Base-by-base conservation (phyloP, 2,113 vertebrate genomes). In the Crypturellus undulatus region DNA sequence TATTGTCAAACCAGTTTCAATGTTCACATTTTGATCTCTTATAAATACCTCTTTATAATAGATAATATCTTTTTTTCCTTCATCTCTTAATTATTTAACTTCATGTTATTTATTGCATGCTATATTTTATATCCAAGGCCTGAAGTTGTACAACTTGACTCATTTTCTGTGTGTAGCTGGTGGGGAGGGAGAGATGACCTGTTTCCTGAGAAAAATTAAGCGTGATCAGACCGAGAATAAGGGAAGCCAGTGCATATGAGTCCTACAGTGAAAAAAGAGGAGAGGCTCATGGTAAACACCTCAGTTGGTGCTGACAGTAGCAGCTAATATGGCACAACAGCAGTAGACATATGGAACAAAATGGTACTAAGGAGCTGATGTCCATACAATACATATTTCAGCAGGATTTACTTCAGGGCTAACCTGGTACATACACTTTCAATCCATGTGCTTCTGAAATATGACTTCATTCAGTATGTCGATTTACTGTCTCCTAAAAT, bases 341-440 rank as follows among this genome's bases (percentile, higher is more conserved):
- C 28, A 72, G 34, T 15, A 80, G 38, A 32, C 10, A 11, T 20
- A 22, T 10, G 15, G 17, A 49, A 18, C 8, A 87, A 62, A 52
- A 17, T 49, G 25, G 1, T 42, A 28, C 4, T 65, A 38, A 77
- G 12, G 32, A 49, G 10, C 5, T 34, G 16, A 16, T 59, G 8
- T 63, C 6, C 0, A 0, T 30, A 63, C 6, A 22, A 40, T 8
- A 45, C 8, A 43, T 8, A 42, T 14, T 38, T 42, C 49, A 28
- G n/a, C 8, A 62, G 25, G 32, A 65, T 47, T 65, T 79, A 60
- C 3, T 52, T 72, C 51, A 64, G 18, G 6, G 47, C 45, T 54
- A 72, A 13, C 51, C 36, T 59, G 2, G 6, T 70, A 60, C 32
- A 17, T 40, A 13, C 15, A 38, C 34, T 65, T 16, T 69, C 83